Percentiles rank a stretch among this genome's conserved stretches.
phyloP scores from a whole-genome alignment of 2,888 invertebrate species.

The Chrysolina oricalcia region DNA sequence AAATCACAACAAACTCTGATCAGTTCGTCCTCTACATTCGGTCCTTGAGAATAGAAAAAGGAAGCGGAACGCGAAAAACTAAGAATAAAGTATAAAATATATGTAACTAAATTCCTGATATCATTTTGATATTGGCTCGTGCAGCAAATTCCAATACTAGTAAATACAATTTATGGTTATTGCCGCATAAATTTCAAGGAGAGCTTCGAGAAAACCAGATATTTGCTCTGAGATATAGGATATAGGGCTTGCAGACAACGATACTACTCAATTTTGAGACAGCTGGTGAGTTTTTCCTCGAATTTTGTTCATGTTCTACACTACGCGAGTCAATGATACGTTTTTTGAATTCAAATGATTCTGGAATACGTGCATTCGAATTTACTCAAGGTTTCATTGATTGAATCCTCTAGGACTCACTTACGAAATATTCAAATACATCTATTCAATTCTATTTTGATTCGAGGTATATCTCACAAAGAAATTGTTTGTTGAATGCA shows the following conservation, averaged over 20 bases:
- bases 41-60: slow-evolving; percentile 18
- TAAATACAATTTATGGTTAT: slow-evolving; percentile 68
- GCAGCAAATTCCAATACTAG: slow-evolving; percentile 48
- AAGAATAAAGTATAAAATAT: slow-evolving; percentile 41
- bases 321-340: slow-evolving; percentile 61
- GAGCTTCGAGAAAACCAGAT: slow-evolving; percentile 60
- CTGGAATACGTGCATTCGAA: background rate
- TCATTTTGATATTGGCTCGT: slow-evolving; percentile 46
- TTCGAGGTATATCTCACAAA: too few species aligned
- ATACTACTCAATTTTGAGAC: slow-evolving; percentile 65
- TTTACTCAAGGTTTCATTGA: background rate
- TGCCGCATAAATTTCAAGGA: slow-evolving; percentile 65
- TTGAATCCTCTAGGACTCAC: background rate
- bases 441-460: too few species aligned
- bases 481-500: too few species aligned
- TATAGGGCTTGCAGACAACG: slow-evolving; percentile 64
- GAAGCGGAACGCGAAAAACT: slow-evolving; percentile 27
- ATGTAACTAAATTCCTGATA: slow-evolving; percentile 41
- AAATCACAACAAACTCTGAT: background rate
- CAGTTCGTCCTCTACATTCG: background rate
- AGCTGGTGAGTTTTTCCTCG: slow-evolving; percentile 59
- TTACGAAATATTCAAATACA: too few species aligned
- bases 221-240: slow-evolving; percentile 38
- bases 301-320: slow-evolving; percentile 59
- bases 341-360: slow-evolving; percentile 60